Conservation (phyloP, 2,888 invertebrate species). For the Drosophila mercatorum region DNA sequence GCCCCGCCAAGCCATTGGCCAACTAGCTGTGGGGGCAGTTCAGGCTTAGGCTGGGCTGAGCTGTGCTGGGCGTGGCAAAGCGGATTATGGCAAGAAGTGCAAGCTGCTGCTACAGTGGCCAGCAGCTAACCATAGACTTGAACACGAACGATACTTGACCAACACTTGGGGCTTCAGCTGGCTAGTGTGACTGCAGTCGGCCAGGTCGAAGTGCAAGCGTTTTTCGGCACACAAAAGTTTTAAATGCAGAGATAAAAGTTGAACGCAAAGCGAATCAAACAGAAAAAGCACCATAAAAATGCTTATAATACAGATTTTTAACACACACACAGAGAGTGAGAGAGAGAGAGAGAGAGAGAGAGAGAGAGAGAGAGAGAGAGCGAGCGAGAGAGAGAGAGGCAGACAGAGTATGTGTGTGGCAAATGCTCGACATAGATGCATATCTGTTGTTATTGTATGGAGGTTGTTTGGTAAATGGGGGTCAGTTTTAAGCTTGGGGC, state of each 20-base stretch:
- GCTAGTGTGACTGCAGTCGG: conserved; percentile 29
- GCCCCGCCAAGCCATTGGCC: conserved; percentile 22
- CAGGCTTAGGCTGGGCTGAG: not conserved
- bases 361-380: not conserved
- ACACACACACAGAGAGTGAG: conserved; percentile 10
- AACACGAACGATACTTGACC: conserved; percentile 55
- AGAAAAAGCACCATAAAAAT: conserved; percentile 46
- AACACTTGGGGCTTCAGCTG: conserved; percentile 57
- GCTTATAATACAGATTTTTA: conserved; percentile 50
- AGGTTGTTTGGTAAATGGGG: conserved; percentile 51
- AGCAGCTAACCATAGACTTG: conserved; percentile 40
- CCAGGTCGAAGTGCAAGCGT: conserved; percentile 55
- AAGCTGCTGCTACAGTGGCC: not conserved
- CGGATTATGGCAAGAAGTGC: conserved; percentile 61
- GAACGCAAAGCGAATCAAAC: conserved; percentile 46
- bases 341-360: conserved; percentile 6
- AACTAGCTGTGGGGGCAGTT: conserved; percentile 5
- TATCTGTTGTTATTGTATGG: conserved; percentile 54
- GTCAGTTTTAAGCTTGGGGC: conserved; percentile 69
- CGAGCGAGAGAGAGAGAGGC: too few species aligned
- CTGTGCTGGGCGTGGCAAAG: conserved; percentile 58
- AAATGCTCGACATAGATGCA: conserved; percentile 51
- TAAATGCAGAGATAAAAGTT: conserved; percentile 39
- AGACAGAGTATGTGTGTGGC: not conserved
- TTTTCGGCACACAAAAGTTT: conserved; percentile 45